Evolutionary conservation across 2,113 vertebrate genomes (phyloP).

Genomic region (Centropristis striata): DNA sequence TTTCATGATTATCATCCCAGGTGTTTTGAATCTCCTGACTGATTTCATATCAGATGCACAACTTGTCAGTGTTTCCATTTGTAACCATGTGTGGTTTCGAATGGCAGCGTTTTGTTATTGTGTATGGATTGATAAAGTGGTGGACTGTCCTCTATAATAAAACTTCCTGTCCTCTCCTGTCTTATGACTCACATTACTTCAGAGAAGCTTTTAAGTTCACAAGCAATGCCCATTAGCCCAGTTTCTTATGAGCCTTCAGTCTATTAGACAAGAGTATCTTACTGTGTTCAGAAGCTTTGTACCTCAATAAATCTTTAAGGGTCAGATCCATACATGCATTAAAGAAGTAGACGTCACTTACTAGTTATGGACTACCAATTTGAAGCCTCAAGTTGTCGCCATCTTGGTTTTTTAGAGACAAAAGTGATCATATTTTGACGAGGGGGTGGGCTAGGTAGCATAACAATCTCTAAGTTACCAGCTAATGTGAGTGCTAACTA

Average conservation of each 20-base stretch:
- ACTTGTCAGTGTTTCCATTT: not conserved
- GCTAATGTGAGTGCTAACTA: too few species aligned
- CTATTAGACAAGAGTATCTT: not conserved
- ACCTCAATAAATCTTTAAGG: not conserved
- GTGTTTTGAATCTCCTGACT: not conserved
- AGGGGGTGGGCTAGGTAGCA: too few species aligned
- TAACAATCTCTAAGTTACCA: too few species aligned
- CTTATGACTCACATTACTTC: too few species aligned
- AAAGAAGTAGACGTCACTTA: too few species aligned
- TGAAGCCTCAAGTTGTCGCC: too few species aligned
- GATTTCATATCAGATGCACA: not conserved
- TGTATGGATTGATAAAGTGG: not conserved
- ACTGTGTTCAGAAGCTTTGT: not conserved
- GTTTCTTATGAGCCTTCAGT: not conserved
- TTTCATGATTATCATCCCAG: too few species aligned
- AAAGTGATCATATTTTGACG: too few species aligned
- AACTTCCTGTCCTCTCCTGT: too few species aligned
- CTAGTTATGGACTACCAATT: too few species aligned
- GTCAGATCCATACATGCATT: too few species aligned
- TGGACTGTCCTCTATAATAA: not conserved
- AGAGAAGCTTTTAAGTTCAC: constrained; percentile 3
- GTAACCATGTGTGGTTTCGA: not conserved
- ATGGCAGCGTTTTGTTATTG: not conserved
- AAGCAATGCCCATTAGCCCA: not conserved
- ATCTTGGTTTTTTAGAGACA: too few species aligned